phyloP scores from a whole-genome alignment of 2,113 vertebrate species.

The Onychostruthus taczanowskii region DNA sequence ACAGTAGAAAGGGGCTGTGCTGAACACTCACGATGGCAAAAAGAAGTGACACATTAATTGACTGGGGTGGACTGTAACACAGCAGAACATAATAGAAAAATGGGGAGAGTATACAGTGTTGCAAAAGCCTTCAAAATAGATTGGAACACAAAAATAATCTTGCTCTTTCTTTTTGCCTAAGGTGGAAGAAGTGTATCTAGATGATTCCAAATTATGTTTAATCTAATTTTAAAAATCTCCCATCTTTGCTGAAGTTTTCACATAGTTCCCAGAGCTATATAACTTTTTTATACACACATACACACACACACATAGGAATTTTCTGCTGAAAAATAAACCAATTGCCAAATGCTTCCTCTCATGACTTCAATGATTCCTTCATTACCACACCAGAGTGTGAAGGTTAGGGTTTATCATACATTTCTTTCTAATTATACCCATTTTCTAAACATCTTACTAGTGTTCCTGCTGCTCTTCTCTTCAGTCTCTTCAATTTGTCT shows the following conservation, averaged over 20 bases:
- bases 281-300: neutral
- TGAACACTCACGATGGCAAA: neutral
- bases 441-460: neutral
- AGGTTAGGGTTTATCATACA: neutral
- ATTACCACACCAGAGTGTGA: neutral
- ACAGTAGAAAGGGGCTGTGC: neutral
- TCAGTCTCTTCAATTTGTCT: slow-evolving; percentile 19
- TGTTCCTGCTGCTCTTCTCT: slow-evolving; percentile 8
- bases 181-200: neutral
- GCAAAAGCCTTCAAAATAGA: neutral
- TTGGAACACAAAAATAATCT: neutral
- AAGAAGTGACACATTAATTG: neutral
- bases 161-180: neutral
- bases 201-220: neutral
- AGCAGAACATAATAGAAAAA: neutral
- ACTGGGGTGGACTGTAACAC: neutral
- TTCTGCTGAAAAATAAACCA: neutral
- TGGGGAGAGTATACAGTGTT: neutral
- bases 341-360: neutral
- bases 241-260: neutral
- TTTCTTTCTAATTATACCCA: neutral
- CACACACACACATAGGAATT: neutral
- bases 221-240: neutral
- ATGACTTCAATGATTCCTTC: neutral
- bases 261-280: neutral